These are phyloP conservation scores for Tinamus major DNA, from an alignment of 2,797 vertebrate species.

Conservation along the genomic window DNA sequence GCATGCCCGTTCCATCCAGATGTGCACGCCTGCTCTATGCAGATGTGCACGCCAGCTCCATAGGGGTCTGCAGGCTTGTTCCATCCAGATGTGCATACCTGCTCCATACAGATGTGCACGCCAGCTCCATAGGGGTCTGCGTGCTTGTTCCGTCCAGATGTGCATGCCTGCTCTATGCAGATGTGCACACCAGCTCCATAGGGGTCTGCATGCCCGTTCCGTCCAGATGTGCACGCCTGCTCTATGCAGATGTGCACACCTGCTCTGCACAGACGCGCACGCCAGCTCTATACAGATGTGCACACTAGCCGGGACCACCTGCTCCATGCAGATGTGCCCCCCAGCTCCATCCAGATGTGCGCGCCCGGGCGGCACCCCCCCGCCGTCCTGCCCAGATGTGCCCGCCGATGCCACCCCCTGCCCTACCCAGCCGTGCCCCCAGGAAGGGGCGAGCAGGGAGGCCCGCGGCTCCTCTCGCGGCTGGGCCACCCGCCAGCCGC, in stretches of 20 bases:
- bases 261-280: rapidly evolving
- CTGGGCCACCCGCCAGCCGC: neutral
- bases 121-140: neutral
- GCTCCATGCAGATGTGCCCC: rapidly evolving
- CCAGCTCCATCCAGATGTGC: too few relatives aligned
- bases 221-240: rapidly evolving
- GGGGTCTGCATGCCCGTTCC: rapidly evolving
- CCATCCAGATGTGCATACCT: rapidly evolving
- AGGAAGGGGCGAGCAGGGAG: neutral
- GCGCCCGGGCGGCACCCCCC: too few relatives aligned
- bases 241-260: neutral
- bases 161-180: too few relatives aligned
- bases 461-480: neutral
- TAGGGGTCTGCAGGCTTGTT: neutral
- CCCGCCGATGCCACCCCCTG: neutral
- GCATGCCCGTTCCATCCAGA: rapidly evolving
- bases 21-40: too few relatives aligned
- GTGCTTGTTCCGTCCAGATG: too few relatives aligned
- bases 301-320: rapidly evolving
- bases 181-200: too few relatives aligned
- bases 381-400: neutral
- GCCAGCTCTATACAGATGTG: neutral
- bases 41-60: neutral
- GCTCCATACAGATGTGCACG: rapidly evolving
- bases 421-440: neutral